These are phyloP conservation scores for Zygaena filipendulae DNA, from an alignment of 2,888 invertebrate genomes.

Conservation along the genomic window DNA sequence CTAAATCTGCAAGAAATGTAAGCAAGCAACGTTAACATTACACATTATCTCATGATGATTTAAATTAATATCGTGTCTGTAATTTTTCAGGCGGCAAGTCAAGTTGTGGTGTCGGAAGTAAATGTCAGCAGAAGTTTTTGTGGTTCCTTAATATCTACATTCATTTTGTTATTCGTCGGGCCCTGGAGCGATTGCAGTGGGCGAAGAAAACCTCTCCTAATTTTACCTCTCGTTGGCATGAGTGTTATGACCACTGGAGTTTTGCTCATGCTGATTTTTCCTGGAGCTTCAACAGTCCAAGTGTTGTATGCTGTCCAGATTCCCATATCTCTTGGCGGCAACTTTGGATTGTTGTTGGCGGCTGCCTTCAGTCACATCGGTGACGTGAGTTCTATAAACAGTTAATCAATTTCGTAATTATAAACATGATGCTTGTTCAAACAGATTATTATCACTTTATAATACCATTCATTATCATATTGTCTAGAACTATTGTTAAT, in stretches of 20 bases:
- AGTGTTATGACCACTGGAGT: constrained; percentile 54
- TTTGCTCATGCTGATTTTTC: constrained; percentile 47
- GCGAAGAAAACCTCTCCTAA: constrained; percentile 65
- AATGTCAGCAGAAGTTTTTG: constrained; percentile 70
- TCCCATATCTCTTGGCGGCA: constrained; percentile 76
- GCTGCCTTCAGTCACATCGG: constrained; percentile 82
- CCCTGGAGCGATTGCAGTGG: constrained; percentile 73
- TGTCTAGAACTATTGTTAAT: too few relatives aligned
- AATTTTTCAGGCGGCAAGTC: constrained; percentile 50
- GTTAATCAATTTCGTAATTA: not conserved
- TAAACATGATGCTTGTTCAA: too few relatives aligned
- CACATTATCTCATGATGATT: not conserved
- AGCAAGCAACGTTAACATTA: not conserved
- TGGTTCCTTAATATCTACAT: constrained; percentile 68
- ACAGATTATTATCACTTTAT: too few relatives aligned
- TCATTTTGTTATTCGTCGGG: constrained; percentile 67
- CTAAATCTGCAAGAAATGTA: too few relatives aligned
- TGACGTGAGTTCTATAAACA: constrained; percentile 69
- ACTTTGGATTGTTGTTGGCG: constrained; percentile 77
- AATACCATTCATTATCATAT: too few relatives aligned
- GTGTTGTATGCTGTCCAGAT: constrained; percentile 59
- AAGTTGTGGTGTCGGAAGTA: constrained; percentile 73
- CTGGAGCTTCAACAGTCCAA: constrained; percentile 47
- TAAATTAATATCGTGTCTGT: too few relatives aligned
- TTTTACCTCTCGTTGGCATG: constrained; percentile 67